These are phyloP conservation scores for Lates japonicus DNA, from an alignment of 2,797 vertebrate species.

Conservation along the genomic window DNA sequence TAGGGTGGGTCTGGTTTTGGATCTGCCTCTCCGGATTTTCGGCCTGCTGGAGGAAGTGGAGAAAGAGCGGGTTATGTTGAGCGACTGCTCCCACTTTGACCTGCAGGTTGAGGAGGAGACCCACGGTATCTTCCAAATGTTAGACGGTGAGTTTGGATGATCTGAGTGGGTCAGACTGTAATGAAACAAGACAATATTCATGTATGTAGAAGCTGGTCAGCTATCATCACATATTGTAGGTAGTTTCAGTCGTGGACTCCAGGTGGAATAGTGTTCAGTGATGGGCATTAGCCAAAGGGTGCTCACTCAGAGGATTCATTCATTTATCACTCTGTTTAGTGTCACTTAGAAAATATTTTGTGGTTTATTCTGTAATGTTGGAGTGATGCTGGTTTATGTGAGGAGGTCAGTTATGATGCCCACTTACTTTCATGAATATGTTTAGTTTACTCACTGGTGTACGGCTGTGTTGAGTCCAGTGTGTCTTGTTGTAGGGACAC, in stretches of 20 bases:
- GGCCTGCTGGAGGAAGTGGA: constrained; percentile 85
- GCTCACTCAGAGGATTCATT: not conserved
- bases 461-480: not conserved
- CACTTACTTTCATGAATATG: not conserved
- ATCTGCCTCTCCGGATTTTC: constrained; percentile 92
- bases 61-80: constrained; percentile 87
- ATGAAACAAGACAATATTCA: not conserved
- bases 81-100: constrained; percentile 95
- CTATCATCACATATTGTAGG: not conserved
- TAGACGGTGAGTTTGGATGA: constrained; percentile 85
- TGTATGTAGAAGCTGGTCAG: not conserved
- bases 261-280: not conserved
- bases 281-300: constrained; percentile 9
- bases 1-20: constrained; percentile 87
- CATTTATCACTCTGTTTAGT: constrained; percentile 7
- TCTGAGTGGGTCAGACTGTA: not conserved
- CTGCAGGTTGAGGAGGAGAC: constrained; percentile 91
- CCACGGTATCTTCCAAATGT: constrained; percentile 87
- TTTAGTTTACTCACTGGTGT: not conserved
- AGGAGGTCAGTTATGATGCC: not conserved
- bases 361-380: not conserved
- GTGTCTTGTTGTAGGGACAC: not conserved
- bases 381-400: not conserved
- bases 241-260: not conserved
- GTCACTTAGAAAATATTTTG: not conserved